phyloP scores from a whole-genome alignment of 2,888 invertebrate species.

The Platynereis dumerilii region DNA sequence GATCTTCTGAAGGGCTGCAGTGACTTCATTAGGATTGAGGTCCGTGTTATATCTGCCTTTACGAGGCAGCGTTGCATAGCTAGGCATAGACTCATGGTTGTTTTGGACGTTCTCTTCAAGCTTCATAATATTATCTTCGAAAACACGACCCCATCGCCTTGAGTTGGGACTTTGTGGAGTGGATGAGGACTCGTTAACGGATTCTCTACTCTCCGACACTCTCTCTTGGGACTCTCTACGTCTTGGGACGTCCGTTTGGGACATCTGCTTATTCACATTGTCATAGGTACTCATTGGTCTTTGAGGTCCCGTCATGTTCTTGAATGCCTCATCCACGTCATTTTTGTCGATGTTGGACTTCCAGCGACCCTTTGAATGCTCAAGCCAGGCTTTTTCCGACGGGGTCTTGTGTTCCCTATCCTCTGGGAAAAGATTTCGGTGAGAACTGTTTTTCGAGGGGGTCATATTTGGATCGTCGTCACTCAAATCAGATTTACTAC shows the following conservation, averaged over 20 bases:
- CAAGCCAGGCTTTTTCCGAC: slow-evolving; percentile 29
- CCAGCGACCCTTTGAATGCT: slow-evolving; percentile 31
- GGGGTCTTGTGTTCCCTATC: slow-evolving; percentile 9
- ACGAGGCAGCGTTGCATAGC: slow-evolving; percentile 3
- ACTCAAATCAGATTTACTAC: background rate
- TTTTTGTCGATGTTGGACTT: slow-evolving; percentile 27
- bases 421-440: background rate
- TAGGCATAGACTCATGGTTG: background rate
- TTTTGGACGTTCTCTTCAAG: background rate
- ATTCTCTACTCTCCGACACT: background rate
- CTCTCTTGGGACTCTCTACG: no score
- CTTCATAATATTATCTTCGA: slow-evolving; percentile 11
- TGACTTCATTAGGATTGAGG: background rate
- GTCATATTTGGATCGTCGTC: background rate
- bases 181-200: slow-evolving; percentile 1
- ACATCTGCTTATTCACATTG: slow-evolving; percentile 43
- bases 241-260: no score
- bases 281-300: slow-evolving; percentile 44
- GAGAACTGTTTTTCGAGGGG: background rate
- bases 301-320: slow-evolving; percentile 8
- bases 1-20: background rate
- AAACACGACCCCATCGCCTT: slow-evolving; percentile 29
- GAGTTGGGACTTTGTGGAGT: slow-evolving; percentile 25
- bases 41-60: background rate
- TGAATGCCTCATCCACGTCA: slow-evolving; percentile 26